Percentiles rank a stretch among this genome's conserved stretches.
phyloP scores from a whole-genome alignment of 2,888 invertebrate species.

The Drosophila pegasa region DNA sequence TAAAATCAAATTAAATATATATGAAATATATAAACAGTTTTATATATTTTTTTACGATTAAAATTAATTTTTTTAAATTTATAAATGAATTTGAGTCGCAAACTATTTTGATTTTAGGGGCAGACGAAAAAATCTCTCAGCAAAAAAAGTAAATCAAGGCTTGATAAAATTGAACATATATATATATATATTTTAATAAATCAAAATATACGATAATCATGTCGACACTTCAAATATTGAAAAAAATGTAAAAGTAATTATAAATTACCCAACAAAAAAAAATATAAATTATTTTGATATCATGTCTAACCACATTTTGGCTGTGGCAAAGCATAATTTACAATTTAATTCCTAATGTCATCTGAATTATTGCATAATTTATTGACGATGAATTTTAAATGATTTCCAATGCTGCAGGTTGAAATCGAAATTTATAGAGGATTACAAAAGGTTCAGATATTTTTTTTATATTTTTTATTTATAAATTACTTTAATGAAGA shows the following conservation, averaged over 20 bases:
- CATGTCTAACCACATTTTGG: neutral
- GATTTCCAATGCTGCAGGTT: neutral
- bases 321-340: slow-evolving; percentile 1
- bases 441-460: neutral
- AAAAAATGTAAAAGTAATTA: neutral
- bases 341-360: slow-evolving; percentile 4
- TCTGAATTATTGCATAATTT: neutral
- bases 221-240: neutral
- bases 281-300: neutral
- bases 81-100: too few relatives aligned
- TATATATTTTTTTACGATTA: too few relatives aligned
- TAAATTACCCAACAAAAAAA: neutral
- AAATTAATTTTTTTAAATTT: too few relatives aligned
- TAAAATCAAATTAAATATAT: too few relatives aligned
- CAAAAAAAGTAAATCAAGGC: too few relatives aligned
- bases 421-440: too few relatives aligned
- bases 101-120: too few relatives aligned
- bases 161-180: too few relatives aligned
- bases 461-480: neutral
- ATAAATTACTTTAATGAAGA: neutral
- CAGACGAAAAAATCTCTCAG: too few relatives aligned
- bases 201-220: too few relatives aligned
- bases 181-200: too few relatives aligned
- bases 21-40: too few relatives aligned
- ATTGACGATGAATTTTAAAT: neutral